phyloP scores from a whole-genome alignment of 2,797 vertebrate genomes.

The Oceanodroma leucorhoa region DNA sequence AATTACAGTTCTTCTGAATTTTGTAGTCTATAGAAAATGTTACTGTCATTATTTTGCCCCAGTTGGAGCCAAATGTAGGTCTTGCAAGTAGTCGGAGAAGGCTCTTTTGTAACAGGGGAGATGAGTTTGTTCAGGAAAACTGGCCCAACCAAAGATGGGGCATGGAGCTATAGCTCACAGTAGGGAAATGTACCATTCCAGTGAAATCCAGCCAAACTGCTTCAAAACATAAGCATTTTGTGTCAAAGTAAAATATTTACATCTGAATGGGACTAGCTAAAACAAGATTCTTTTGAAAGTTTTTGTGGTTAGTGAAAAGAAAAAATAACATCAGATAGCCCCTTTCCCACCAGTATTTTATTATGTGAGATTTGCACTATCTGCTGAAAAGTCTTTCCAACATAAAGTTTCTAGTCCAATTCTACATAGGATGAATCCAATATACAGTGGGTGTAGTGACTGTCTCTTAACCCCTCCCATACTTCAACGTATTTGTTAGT shows the following conservation, averaged over 20 bases:
- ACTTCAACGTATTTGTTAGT: not conserved
- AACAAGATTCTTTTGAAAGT: not conserved
- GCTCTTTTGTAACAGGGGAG: not conserved
- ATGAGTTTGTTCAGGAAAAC: not conserved
- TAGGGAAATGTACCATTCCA: not conserved
- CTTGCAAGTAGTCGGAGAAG: not conserved
- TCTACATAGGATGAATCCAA: not conserved
- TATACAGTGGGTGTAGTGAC: not conserved
- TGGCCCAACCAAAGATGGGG: not conserved
- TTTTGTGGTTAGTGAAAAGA: not conserved
- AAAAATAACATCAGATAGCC: not conserved
- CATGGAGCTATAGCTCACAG: not conserved
- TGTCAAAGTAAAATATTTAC: not conserved
- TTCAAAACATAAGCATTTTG: not conserved
- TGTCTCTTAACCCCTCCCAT: not conserved
- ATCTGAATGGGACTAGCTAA: not conserved
- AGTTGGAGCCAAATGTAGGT: not conserved
- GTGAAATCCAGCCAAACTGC: not conserved
- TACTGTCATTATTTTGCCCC: not conserved
- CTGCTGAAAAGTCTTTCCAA: not conserved
- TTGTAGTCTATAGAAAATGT: not conserved
- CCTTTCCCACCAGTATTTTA: not conserved
- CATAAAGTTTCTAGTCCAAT: not conserved
- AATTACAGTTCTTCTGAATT: not conserved
- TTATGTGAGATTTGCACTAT: not conserved